These are phyloP conservation scores for Triplophysa bombifrons DNA, from an alignment of 2,797 vertebrate species.

Conservation along the genomic window DNA sequence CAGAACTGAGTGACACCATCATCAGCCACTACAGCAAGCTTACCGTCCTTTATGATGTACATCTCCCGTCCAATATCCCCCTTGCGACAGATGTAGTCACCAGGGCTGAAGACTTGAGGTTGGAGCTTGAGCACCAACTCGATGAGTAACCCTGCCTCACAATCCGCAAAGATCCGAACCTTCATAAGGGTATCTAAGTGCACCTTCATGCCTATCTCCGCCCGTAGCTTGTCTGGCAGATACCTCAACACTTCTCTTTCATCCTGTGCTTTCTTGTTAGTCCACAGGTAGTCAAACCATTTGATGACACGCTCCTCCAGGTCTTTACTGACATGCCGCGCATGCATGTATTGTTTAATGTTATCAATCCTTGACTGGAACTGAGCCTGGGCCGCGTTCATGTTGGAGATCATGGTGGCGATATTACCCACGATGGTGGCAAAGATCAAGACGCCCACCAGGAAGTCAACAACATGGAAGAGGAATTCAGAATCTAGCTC, in stretches of 20 bases:
- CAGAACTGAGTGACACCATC: constrained; percentile 94
- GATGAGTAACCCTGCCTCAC: constrained; percentile 92
- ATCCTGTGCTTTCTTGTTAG: constrained; percentile 92
- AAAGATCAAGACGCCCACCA: constrained; percentile 95
- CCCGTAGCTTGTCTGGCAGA: constrained; percentile 93
- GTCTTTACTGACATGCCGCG: constrained; percentile 92
- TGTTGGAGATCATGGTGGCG: constrained; percentile 98
- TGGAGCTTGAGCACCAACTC: constrained; percentile 92
- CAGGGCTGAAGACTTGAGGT: constrained; percentile 94
- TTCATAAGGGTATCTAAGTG: constrained; percentile 95
- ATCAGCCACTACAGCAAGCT: constrained; percentile 95
- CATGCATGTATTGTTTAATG: constrained; percentile 98
- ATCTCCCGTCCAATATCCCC: constrained; percentile 98
- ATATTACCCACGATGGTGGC: constrained; percentile 98
- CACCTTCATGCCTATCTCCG: constrained; percentile 95
- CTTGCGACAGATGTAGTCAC: constrained; percentile 97
- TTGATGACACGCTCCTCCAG: constrained; percentile 93
- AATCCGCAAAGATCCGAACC: constrained; percentile 95
- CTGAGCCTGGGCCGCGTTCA: constrained; percentile 94
- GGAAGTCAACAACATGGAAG: constrained; percentile 91
- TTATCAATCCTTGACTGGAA: constrained; percentile 94
- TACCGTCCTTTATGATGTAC: constrained; percentile 99
- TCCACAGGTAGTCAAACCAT: constrained; percentile 98
- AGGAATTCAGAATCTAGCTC: constrained; percentile 92
- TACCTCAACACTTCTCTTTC: constrained; percentile 92